Base-by-base conservation (phyloP, 2,797 vertebrate species). In the Danio jaintianensis region DNA sequence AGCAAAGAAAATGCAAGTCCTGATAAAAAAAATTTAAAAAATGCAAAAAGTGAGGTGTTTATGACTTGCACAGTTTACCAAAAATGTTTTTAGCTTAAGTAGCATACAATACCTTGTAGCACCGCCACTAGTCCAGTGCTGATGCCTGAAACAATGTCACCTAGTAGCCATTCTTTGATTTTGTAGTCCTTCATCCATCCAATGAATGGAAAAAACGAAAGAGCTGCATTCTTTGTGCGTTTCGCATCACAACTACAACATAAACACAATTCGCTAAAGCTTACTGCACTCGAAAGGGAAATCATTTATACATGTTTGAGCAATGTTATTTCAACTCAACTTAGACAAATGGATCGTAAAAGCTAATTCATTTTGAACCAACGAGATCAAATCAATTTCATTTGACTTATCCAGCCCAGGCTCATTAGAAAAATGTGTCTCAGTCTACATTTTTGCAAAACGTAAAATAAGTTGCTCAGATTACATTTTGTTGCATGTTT, bases 101-200 rank as follows among this genome's bases (percentile, higher is more conserved):
- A 72, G 16, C 3, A 1, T 16, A 8, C 42, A 20, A 90, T 92
- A 98, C 98, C 98, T 95, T 99, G 98, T 22, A 99, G 90, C 20
- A 99, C 96, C 9, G 96, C 93, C 13, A 99, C 96, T 0, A 99
- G 91, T 45, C 98, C 97, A 0, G 98, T 99, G 88, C 96, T 98
- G 87, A 98, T 52, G 1, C 98, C 98, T 0, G 98, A 98, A 82
- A 98, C 90, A 0, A 99, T 89, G 89, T 99, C 98, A 18, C 90
- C 94, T 38, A 96, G 84, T 38, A 98, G 82, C 97, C 98, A 99
- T 78, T 97, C 95, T 84, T 93, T 98, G 59, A 97, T 4, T 16
- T 52, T 92, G 48, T 99, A 99, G 0, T 91, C 91, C 18, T 94
- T 97, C 73, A 98, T 66, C 98, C 98, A 99, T 0, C 95, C 91